Base-by-base conservation (phyloP, 1,140 invertebrate genomes). In the Tetragnatha versicolor region DNA sequence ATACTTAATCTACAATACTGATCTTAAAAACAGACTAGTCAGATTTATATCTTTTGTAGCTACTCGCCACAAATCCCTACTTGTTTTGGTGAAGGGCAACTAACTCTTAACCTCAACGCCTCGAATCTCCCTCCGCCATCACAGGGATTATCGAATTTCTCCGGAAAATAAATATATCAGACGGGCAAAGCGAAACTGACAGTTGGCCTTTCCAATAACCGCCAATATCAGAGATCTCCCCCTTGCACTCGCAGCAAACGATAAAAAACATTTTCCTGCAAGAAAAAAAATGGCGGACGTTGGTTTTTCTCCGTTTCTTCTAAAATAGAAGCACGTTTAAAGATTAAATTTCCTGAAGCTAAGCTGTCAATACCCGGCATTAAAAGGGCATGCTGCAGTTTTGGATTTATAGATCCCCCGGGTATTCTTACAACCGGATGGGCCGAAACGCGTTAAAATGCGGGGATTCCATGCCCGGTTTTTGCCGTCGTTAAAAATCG, bases 241-340 rank as follows among this genome's bases (percentile, higher is more conserved):
- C 49, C 49, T 49, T 70, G 47, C 27, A 51, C 49, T 14, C 42
- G 61, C 37, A 27, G n/a, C 22, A 60, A 60, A 73, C 69, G 69
- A 73, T 73, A 73, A 73, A 73, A 73, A 31, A 27, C 25, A 17
- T 20, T 22, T 17, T 49, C 1, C 4, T 65, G 81, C 85, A 86
- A 83, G 82, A 88, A 60, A 27, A 60, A 73, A 58, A 58, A 72
- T 42, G 17, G 55, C 47, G 17, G 31, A n/a, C 35, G 35, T 47
- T 2, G 10, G 27, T 47, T 68, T 60, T 60, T 29, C 69, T 73
- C 35, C 53, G 33, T 55, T 31, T 65, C 55, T 58, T 60, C 45
- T 73, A 60, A 60, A 73, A 60, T 73, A 73, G 69, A 73, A 73
- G 53, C 69, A 73, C 69, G 69, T 73, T 73, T 73, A 60, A 73